Base-by-base conservation (phyloP, 23 tunicate species). In the Clavelina lepadiformis region DNA sequence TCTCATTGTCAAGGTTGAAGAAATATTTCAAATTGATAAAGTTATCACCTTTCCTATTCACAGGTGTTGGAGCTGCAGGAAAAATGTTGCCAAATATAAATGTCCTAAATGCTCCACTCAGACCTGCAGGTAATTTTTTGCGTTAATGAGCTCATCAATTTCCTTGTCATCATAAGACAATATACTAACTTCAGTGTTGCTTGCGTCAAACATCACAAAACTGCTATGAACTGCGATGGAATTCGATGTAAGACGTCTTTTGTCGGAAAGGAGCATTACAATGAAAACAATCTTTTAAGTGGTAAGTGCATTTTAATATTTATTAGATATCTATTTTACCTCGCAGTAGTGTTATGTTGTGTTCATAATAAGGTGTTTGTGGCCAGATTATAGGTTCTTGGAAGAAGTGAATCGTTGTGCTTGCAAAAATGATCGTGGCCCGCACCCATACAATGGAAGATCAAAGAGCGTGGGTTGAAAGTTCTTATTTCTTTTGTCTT, bases 361-460 rank as follows among this genome's bases (percentile, higher is more conserved):
- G n/a, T n/a, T n/a, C n/a, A n/a, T n/a, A n/a, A n/a, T n/a, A n/a
- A n/a, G n/a, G n/a, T n/a, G n/a, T n/a, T n/a, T 11, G 31, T 58
- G 8, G 33, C 2, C 30, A 65, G 73, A 68, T 47, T 68, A 68
- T 31, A 28, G 41, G 5, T 68, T 68, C 33, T 33, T 68, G 44
- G 73, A 68, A 51, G 73, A 68, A 68, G 73, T 68, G 21, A 47
- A 68, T 28, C 58, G 73, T 50, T 68, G 73, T 47, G 73, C 59
- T 26, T 68, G 60, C 24, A 68, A 49, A 3, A 3, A 27, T 3
- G 44, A 68, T 28, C 31, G 60, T n/a, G 30, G 45, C 37, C 3
- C 3, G n/a, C n/a, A n/a, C n/a, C n/a, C n/a, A n/a, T n/a, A n/a
- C n/a, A n/a, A n/a, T n/a, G n/a, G n/a, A n/a, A n/a, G n/a, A n/a